Evolutionary conservation across 2,888 invertebrate species (phyloP).

Genomic region (Tenthredo notha): DNA sequence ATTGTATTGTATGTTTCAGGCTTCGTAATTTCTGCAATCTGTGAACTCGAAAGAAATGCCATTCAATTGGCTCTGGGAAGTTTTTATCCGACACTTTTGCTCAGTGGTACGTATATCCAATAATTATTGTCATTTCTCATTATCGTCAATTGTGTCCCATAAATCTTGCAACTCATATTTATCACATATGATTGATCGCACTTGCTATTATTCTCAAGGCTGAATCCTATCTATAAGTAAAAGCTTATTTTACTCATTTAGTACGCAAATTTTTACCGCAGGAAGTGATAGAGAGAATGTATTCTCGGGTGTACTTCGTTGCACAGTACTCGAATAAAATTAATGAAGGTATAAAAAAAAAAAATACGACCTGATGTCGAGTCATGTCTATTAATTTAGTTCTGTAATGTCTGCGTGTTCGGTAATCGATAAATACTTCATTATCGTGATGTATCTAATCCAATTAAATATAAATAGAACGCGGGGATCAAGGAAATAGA

Average conservation of each 20-base stretch:
- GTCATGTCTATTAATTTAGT: neutral
- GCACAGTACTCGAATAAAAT: neutral
- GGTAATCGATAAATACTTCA: neutral
- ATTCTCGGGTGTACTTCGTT: neutral
- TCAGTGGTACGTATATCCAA: constrained; percentile 82
- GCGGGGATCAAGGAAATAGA: neutral
- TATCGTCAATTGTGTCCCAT: neutral
- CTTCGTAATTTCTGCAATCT: constrained; percentile 95
- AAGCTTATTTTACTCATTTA: neutral
- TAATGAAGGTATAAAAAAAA: neutral
- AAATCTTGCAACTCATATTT: neutral
- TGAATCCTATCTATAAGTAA: neutral
- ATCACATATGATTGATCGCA: neutral
- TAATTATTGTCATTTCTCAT: neutral
- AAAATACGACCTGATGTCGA: neutral
- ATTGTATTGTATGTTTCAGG: constrained; percentile 74
- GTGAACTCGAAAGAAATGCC: constrained; percentile 94
- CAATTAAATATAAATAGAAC: neutral
- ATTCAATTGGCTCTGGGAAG: constrained; percentile 96
- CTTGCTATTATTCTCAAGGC: neutral
- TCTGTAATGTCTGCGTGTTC: neutral
- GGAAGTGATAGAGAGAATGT: neutral
- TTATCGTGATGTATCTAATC: neutral
- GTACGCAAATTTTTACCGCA: neutral
- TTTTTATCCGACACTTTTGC: constrained; percentile 95